These are phyloP conservation scores for Agonopterix arenella DNA, from an alignment of 2,888 invertebrate genomes.

Conservation along the genomic window DNA sequence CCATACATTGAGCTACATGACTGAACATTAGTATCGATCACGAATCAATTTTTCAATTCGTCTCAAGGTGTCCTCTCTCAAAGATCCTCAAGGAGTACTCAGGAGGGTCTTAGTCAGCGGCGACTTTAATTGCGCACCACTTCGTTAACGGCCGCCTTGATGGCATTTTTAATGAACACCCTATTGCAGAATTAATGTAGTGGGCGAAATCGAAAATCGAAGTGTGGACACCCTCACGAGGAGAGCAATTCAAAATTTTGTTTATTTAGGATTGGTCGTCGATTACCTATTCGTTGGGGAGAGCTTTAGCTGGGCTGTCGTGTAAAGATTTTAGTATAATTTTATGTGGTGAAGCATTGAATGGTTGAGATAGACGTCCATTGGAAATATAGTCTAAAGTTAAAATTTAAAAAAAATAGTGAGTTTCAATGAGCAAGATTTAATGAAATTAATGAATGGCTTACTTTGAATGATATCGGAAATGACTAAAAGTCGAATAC, in stretches of 20 bases:
- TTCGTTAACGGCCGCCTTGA: conserved; percentile 73
- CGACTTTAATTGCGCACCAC: conserved; percentile 68
- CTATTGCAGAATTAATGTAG: conserved; percentile 67
- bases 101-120: conserved; percentile 66
- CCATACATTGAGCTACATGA: neutral
- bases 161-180: conserved; percentile 77
- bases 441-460: too few species aligned
- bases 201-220: conserved; percentile 71
- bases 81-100: conserved; percentile 48
- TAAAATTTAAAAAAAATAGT: too few species aligned
- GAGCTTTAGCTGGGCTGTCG: conserved; percentile 9
- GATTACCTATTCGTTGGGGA: conserved; percentile 33
- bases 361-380: too few species aligned
- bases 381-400: too few species aligned
- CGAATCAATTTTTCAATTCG: conserved; percentile 63
- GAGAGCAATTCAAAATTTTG: conserved; percentile 46
- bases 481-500: too few species aligned
- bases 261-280: conserved; percentile 67
- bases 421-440: too few species aligned
- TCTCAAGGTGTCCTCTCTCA: conserved; percentile 58
- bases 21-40: conserved; percentile 27
- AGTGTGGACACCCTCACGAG: conserved; percentile 49
- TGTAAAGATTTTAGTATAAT: conserved; percentile 13
- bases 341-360: too few species aligned
- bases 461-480: too few species aligned